Evolutionary conservation across 2,888 invertebrate species (phyloP).

Genomic region (Xylota sylvarum): DNA sequence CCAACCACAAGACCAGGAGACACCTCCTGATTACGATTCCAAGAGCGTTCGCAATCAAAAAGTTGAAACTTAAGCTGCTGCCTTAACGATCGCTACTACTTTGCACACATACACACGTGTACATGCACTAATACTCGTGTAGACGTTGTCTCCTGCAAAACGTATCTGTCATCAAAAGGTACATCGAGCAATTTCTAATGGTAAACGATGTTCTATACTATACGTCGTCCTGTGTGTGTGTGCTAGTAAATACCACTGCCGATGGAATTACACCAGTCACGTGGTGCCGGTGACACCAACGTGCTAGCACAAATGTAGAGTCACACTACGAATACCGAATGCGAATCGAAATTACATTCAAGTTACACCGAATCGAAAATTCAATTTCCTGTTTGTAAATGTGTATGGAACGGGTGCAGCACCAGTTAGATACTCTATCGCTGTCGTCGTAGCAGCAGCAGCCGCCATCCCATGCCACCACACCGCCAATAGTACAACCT

Average conservation of each 20-base stretch:
- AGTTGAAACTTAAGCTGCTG: conserved; percentile 74
- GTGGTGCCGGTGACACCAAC: conserved; percentile 75
- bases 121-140: not conserved
- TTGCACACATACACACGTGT: conserved; percentile 7
- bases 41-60: conserved; percentile 71
- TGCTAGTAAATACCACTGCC: conserved; percentile 68
- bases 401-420: conserved; percentile 33
- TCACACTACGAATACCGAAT: conserved; percentile 71
- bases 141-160: conserved; percentile 29
- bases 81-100: conserved; percentile 69
- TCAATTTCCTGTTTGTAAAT: conserved; percentile 75
- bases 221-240: conserved; percentile 27
- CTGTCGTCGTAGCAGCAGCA: not conserved
- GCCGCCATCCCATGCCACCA: not conserved
- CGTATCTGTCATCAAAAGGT: conserved; percentile 75
- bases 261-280: conserved; percentile 74
- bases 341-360: conserved; percentile 76
- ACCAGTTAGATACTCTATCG: conserved; percentile 5
- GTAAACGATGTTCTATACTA: conserved; percentile 66
- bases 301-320: conserved; percentile 67
- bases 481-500: conserved; percentile 30
- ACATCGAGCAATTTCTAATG: conserved; percentile 73
- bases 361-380: conserved; percentile 75
- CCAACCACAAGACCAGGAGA: conserved; percentile 42
- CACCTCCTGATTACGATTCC: conserved; percentile 66